Evolutionary conservation across 2,113 vertebrate genomes (phyloP), one percentile per base, ranked within the genome.

Genomic region (Sprattus sprattus): DNA sequence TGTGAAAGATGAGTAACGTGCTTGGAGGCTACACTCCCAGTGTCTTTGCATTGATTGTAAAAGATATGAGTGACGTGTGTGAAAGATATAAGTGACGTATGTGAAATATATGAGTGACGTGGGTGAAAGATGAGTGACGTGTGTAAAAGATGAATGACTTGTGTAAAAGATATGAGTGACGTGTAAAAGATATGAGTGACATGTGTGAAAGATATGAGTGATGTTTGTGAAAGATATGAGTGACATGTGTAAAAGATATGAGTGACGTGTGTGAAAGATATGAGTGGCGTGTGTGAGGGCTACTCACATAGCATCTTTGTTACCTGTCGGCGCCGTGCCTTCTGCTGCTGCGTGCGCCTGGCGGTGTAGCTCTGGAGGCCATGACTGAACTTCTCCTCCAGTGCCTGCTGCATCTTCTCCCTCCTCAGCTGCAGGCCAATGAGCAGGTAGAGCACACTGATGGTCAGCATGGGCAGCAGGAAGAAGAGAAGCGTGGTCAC

Each of bases 231-330:
- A 47, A 64, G 57, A 20, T 64, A 20, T 64, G 20, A 64, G 6
- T 64, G 57, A 2, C n/a, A 22, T 64, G 20, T 64, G 20, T 60
- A 18, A 20, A 39, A 39, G 39, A 39, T 39, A 39, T 39, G 39
- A 39, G 39, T 39, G 39, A 16, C 22, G 54, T 60, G 18, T 60
- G 54, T 60, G 54, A 20, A 39, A 39, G 39, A 39, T 39, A 39
- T 39, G 39, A 39, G 39, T 39, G 39, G 16, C 22, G 54, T 20
- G 13, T 60, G 13, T 60, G 54, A 18, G 16, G 16, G 54, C 20
- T 64, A 98, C 98, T 98, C 89, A 99, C 97, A 97, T 84, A 99
- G 92, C 97, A 99, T 99, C 93, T 98, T 98, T 15, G 54, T 57
- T 4, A 99, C 96, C 91, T 99, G 97, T 25, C 93, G 93, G 82